Base-by-base conservation (phyloP, 2,888 invertebrate species). In the Pedicia rivosa region DNA sequence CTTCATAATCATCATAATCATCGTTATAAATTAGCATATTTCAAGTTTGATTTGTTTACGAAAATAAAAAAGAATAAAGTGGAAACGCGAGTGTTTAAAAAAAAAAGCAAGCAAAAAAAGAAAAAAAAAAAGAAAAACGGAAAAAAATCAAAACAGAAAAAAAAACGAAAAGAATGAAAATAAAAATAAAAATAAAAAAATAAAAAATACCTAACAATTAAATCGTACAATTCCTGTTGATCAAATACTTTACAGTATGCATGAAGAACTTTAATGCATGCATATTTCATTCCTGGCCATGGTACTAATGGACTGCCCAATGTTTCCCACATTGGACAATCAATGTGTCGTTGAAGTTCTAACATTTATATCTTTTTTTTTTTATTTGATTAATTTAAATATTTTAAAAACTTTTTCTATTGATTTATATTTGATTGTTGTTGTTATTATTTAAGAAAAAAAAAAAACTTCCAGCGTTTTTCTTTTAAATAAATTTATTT, bases 171-270 rank as follows among this genome's bases (percentile, higher is more conserved):
- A 22, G 5, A 34, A 10, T 10, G 7, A 34, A 25, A 5, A 7
- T 15, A 20, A 32, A 32, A 16, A 16, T 19, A 31, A 31, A 12
- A 12, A 31, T 10, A 3, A 31, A 31, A 22, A 22, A 14, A 22
- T 10, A 33, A 13, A 10, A 33, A 22, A 55, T 69, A 82, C 82
- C 81, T 75, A 63, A 81, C 74, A 50, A 81, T 74, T 62, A 80
- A 70, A 58, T 81, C 78, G 63, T 78, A 67, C 30, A 82, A 69
- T 64, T 81, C 80, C 59, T 74, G 74, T 54, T 78, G 74, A 54
- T 81, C 80, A 62, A 87, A 87, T 49, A 84, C 83, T 60, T 83
- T 86, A 65, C 83, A 84, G 64, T 87, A 87, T 38, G 86, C 68
- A 53, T 81, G 80, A 42, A 87, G 67, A 39, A 87, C 78, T 64